phyloP scores from a whole-genome alignment of 2,797 vertebrate species.

The Spatula clypeata region DNA sequence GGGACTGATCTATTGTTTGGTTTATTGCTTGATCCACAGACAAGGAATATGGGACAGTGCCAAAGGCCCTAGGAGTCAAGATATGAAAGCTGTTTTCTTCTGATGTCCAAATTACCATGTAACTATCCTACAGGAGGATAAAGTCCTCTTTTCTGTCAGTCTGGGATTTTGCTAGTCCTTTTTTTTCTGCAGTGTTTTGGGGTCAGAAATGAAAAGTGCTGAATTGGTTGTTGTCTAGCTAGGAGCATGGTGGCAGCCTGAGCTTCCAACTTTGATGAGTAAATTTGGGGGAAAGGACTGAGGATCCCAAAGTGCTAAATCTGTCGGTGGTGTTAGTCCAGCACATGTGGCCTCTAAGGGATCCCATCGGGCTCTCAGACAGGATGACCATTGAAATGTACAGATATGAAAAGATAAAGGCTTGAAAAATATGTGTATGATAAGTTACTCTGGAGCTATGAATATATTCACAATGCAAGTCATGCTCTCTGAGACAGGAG shows the following conservation, averaged over 20 bases:
- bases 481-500: background rate
- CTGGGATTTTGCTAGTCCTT: background rate
- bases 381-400: background rate
- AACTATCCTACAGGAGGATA: background rate
- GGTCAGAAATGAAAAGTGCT: background rate
- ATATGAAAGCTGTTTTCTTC: background rate
- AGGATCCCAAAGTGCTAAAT: background rate
- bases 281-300: background rate
- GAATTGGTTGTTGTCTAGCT: background rate
- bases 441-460: background rate
- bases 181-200: background rate
- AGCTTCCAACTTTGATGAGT: background rate
- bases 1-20: background rate
- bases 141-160: background rate
- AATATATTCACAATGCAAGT: background rate
- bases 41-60: background rate
- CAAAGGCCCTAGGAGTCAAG: background rate
- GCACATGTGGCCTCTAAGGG: background rate
- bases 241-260: background rate
- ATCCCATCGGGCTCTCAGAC: background rate
- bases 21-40: background rate
- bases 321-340: background rate
- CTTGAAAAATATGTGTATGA: background rate
- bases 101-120: background rate
- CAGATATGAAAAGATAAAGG: background rate